Evolutionary conservation across 35 echinoderm and acorn worm species (phyloP), one percentile per base, ranked within the genome.

Genomic region (Amphiura filiformis): DNA sequence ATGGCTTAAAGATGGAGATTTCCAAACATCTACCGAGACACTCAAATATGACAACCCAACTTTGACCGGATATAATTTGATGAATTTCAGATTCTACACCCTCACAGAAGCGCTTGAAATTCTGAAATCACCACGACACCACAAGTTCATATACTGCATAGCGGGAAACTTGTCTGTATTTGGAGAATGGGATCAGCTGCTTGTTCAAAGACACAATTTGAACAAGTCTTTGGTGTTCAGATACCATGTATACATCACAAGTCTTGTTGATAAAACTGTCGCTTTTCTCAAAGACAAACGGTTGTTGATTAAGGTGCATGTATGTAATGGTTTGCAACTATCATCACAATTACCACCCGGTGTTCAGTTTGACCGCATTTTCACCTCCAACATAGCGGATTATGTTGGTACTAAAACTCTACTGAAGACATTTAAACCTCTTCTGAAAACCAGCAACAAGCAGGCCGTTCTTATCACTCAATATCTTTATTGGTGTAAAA

Each of bases 31-130:
- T 32, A 35, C 20, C 5, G 34, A 23, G 13, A 44, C 36, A 31
- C 20, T 91, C 20, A 26, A 32, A 36, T 86, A 56, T 80, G 39
- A 91, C 35, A 91, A 91, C 35, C 82, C 47, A n/a, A 91, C 89
- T 39, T 35, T 91, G 11, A 91, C 89, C 28, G 89, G 89, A 65
- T n/a, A 36, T 4, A 64, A 35, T 65, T 81, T 61, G 9, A 30
- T 9, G 47, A 20, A 52, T 26, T 9, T 4, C 17, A 17, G 41
- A 9, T 4, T 47, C 17, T 49, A 18, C 40, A 85, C 26, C 33
- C 35, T 32, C 3, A 22, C 32, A 32, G 44, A 65, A 18, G 26
- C 17, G 35, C 20, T 36, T 33, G 44, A 65, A 65, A 65, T 34
- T 28, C 35, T 28, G 23, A 37, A 0, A 22, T 65, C 56, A 0